These are phyloP conservation scores for Bathynomus jamesi DNA, from an alignment of 1,140 invertebrate genomes.

Conservation along the genomic window DNA sequence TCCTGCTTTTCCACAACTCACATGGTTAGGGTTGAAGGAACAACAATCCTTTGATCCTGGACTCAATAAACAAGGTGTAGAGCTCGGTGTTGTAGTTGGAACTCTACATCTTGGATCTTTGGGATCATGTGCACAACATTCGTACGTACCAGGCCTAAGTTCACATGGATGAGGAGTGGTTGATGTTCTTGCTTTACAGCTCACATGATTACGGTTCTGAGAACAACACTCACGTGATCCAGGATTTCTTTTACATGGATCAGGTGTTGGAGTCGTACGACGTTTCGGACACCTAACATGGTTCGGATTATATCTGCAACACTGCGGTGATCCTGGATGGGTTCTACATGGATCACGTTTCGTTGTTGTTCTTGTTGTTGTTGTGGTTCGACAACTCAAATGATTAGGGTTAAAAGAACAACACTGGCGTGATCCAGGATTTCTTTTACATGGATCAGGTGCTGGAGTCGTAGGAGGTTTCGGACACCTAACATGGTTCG, in stretches of 20 bases:
- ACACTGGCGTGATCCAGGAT: too few relatives aligned
- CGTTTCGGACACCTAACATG: conserved; percentile 9
- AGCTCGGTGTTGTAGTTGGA: neutral
- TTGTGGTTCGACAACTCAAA: too few relatives aligned
- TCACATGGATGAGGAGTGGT: conserved; percentile 1
- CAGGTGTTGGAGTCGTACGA: conserved; percentile 9
- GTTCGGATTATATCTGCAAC: conserved; percentile 17
- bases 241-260: conserved; percentile 1
- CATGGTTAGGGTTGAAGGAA: conserved; percentile 8
- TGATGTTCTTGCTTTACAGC: conserved; percentile 9
- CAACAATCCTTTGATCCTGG: conserved; percentile 12
- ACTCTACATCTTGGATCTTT: neutral
- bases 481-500: too few relatives aligned
- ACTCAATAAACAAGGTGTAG: conserved; percentile 9
- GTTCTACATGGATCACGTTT: conserved; percentile 1
- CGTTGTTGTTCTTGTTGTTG: neutral
- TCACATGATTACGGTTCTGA: conserved; percentile 9
- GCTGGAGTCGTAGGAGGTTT: too few relatives aligned
- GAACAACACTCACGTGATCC: conserved; percentile 7
- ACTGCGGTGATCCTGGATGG: neutral
- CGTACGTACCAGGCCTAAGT: neutral
- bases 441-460: too few relatives aligned
- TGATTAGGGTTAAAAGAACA: too few relatives aligned
- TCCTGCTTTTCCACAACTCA: neutral
- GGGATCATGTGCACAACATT: neutral